Conservation (phyloP, 2,113 vertebrate species). For the Clarias macrocephalus region DNA sequence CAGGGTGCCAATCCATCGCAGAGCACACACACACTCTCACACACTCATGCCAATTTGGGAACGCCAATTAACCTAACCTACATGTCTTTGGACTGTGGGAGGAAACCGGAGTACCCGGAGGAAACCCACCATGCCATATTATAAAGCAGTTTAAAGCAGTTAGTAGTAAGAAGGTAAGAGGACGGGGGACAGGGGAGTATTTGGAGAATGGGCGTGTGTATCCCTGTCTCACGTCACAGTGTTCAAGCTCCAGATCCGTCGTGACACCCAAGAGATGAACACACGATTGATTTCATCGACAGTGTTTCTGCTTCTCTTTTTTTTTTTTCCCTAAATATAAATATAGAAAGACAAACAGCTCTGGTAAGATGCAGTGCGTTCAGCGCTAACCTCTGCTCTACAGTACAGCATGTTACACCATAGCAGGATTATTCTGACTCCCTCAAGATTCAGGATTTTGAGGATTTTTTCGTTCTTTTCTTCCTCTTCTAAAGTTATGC, state of each 20-base stretch:
- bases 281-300: background rate
- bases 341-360: background rate
- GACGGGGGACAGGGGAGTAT: background rate
- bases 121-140: background rate
- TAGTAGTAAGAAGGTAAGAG: background rate
- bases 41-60: no score
- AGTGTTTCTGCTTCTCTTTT: background rate
- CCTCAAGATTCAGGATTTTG: background rate
- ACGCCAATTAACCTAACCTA: no score
- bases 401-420: background rate
- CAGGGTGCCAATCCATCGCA: no score
- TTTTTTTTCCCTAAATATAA: background rate
- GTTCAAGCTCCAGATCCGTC: background rate
- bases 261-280: background rate
- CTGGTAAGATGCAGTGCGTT: background rate
- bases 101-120: no score
- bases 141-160: background rate
- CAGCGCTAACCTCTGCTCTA: background rate
- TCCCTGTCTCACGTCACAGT: background rate
- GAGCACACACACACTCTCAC: no score
- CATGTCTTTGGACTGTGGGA: no score
- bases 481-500: background rate
- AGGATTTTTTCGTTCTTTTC: background rate
- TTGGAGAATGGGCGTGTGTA: background rate
- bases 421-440: background rate